Base-by-base conservation (phyloP, 2,113 vertebrate species). In the Sterna hirundo region DNA sequence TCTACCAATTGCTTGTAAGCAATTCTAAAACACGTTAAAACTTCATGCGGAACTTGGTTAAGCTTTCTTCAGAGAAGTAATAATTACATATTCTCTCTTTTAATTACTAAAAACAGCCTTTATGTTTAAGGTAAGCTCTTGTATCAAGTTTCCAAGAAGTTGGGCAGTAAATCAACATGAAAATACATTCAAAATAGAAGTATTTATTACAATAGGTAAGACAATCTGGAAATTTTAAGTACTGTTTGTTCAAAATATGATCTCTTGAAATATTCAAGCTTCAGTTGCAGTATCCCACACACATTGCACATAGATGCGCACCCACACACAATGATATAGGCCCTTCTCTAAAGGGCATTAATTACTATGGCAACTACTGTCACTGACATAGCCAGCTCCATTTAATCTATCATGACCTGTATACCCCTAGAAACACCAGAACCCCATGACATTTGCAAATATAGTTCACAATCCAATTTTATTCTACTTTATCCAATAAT, bases 321-420 rank as follows among this genome's bases (percentile, higher is more conserved):
- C 93, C 95, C 77, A 70, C 91, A 66, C 76, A 90, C 69, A 61
- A 49, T 64, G 78, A 80, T 69, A 79, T 0, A 84, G 61, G 61
- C 46, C 52, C 46, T 81, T 83, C 79, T 96, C 93, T 75, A 85
- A 95, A 96, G 91, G 86, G 44, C 87, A 97, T 83, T 97, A 95
- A 95, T 97, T 97, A 85, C 96, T 85, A 95, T 96, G 93, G 96
- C 83, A 97, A 96, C 95, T 71, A 55, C 91, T 75, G 40, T 42
- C 79, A 83, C 75, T 83, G 80, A 87, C 36, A 90, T 0, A 83
- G 55, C 72, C 74, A 95, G 84, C 58, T 90, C 55, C 54, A 47
- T 34, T 88, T 94, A 91, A 68, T 94, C 86, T 52, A 62, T 58
- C 32, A 36, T 83, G 80, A 70, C 72, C 60, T 3, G 19, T 54